Evolutionary conservation across 2,797 vertebrate species (phyloP).

Genomic region (Helostoma temminkii): DNA sequence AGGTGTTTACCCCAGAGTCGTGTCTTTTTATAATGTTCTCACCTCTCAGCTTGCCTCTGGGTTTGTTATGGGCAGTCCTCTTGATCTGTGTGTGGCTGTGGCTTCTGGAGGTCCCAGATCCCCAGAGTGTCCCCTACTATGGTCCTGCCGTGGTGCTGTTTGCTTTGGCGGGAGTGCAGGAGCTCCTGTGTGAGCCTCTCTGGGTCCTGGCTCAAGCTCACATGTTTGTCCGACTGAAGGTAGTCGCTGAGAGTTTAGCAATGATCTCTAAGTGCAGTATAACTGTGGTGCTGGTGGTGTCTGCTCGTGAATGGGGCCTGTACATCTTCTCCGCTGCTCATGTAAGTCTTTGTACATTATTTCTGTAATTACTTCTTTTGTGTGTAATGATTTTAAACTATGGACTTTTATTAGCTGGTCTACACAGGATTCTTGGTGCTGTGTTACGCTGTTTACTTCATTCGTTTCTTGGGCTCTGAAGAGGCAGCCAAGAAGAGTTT

Average conservation of each 20-base stretch:
- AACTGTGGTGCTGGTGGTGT: constrained; percentile 88
- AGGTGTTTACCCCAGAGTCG: background rate
- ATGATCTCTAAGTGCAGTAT: constrained; percentile 90
- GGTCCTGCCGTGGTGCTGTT: constrained; percentile 90
- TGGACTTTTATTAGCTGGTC: constrained; percentile 82
- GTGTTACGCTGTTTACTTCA: constrained; percentile 90
- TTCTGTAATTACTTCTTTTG: background rate
- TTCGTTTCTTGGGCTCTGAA: constrained; percentile 88
- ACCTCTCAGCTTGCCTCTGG: constrained; percentile 89
- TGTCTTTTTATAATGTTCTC: background rate
- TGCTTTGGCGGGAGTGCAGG: constrained; percentile 90
- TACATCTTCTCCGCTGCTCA: constrained; percentile 94
- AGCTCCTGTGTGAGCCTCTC: constrained; percentile 93
- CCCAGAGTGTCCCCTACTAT: constrained; percentile 88
- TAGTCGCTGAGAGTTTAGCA: constrained; percentile 93
- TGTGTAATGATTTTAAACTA: constrained; percentile 16
- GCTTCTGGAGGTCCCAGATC: constrained; percentile 91
- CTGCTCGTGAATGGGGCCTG: constrained; percentile 90
- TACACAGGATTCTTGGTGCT: constrained; percentile 90
- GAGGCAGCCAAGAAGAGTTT: constrained; percentile 87
- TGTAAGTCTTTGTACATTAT: constrained; percentile 76
- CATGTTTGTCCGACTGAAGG: constrained; percentile 94
- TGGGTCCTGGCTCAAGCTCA: constrained; percentile 96
- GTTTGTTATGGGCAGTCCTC: constrained; percentile 88
- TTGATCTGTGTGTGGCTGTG: constrained; percentile 92